Evolutionary conservation across 2,888 invertebrate genomes (phyloP).

Genomic region (Apomyelois bistriatella): DNA sequence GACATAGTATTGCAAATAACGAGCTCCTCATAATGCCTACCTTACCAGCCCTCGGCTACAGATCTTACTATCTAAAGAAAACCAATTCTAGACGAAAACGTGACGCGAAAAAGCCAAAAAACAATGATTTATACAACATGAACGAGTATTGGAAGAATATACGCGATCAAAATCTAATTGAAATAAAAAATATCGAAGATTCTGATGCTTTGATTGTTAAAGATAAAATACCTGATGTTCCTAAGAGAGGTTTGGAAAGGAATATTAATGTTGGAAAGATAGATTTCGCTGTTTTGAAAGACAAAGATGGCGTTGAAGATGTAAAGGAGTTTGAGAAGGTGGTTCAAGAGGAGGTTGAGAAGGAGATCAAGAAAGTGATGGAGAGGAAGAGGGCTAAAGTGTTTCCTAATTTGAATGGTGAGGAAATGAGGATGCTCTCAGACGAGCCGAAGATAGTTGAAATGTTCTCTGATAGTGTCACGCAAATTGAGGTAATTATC

Average conservation of each 20-base stretch:
- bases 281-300: conserved; percentile 2
- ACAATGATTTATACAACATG: conserved; percentile 29
- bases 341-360: conserved; percentile 23
- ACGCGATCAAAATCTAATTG: conserved; percentile 27
- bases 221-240: conserved; percentile 12
- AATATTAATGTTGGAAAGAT: neutral
- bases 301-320: conserved; percentile 10
- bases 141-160: conserved; percentile 37
- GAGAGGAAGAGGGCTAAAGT: conserved; percentile 21
- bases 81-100: conserved; percentile 28
- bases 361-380: conserved; percentile 11
- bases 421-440: conserved; percentile 56
- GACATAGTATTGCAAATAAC: conserved; percentile 81
- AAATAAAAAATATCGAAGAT: conserved; percentile 34
- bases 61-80: conserved; percentile 78
- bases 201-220: neutral
- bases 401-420: conserved; percentile 41
- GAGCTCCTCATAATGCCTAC: conserved; percentile 87
- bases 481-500: conserved; percentile 67
- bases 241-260: neutral
- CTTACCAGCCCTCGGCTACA: conserved; percentile 83
- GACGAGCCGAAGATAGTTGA: conserved; percentile 52
- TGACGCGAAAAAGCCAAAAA: conserved; percentile 18
- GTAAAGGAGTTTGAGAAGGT: conserved; percentile 32
- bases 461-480: conserved; percentile 36